These are phyloP conservation scores for Drosophila nr. perissopoda DNA, from an alignment of 2,888 invertebrate species.

Conservation along the genomic window DNA sequence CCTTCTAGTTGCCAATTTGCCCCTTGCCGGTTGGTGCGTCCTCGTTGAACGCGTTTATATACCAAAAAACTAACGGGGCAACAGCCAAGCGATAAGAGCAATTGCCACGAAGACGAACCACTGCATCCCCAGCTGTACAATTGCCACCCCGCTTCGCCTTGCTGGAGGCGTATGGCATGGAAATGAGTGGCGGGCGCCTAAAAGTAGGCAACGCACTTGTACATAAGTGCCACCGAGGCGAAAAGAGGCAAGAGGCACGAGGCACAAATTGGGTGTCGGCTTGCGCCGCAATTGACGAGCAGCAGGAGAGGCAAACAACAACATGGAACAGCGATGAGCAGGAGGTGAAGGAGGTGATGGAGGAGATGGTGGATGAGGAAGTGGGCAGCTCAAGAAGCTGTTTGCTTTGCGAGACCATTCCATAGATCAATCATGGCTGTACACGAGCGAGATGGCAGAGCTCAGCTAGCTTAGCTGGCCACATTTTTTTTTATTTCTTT, in stretches of 20 bases:
- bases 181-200: constrained; percentile 73
- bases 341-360: neutral
- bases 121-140: constrained; percentile 1
- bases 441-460: constrained; percentile 36
- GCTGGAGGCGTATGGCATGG: constrained; percentile 52
- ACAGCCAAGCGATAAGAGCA: constrained; percentile 65
- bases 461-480: constrained; percentile 35
- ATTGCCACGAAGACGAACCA: constrained; percentile 57
- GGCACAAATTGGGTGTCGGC: constrained; percentile 49
- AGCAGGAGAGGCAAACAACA: constrained; percentile 4
- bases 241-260: constrained; percentile 1
- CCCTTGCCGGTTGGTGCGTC: constrained; percentile 50
- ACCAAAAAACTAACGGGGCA: constrained; percentile 67
- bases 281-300: constrained; percentile 25
- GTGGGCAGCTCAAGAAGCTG: constrained; percentile 29
- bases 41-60: constrained; percentile 67
- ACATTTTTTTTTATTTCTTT: constrained; percentile 27
- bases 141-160: neutral
- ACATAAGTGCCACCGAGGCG: constrained; percentile 52
- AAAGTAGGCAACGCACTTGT: constrained; percentile 73
- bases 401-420: constrained; percentile 5
- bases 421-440: constrained; percentile 56
- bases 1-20: constrained; percentile 69
- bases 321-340: neutral
- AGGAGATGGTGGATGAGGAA: neutral